These are phyloP conservation scores for Tauraco erythrolophus DNA, from an alignment of 2,113 vertebrate species.

Conservation along the genomic window DNA sequence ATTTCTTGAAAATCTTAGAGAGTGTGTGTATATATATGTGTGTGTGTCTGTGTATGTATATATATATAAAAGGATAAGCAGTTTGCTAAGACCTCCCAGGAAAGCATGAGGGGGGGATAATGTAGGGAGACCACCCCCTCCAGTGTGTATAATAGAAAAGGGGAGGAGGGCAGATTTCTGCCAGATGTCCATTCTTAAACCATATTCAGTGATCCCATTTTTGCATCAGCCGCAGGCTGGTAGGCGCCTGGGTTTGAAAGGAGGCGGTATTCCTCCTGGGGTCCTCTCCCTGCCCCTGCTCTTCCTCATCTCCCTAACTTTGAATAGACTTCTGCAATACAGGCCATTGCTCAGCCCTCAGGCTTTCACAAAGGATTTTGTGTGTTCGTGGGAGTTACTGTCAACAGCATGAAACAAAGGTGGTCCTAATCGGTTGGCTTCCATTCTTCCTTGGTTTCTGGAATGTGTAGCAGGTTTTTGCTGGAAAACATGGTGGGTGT, in stretches of 20 bases:
- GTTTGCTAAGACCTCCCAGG: background rate
- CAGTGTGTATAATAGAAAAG: accelerated
- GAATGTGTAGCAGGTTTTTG: background rate
- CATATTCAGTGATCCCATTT: background rate
- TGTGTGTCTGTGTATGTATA: background rate
- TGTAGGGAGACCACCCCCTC: background rate
- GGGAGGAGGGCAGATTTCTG: background rate
- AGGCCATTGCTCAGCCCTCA: background rate
- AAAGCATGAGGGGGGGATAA: background rate
- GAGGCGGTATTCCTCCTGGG: background rate
- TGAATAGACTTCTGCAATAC: background rate
- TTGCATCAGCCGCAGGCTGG: background rate
- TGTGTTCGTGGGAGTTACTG: background rate
- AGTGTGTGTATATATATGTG: background rate
- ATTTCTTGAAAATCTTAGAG: background rate
- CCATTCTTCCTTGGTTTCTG: background rate
- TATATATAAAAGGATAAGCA: background rate
- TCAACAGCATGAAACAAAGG: background rate
- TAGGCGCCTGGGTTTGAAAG: background rate
- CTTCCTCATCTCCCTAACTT: background rate
- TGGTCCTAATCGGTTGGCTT: background rate
- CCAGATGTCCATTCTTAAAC: background rate
- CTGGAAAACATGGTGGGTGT: accelerated
- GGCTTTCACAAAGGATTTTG: background rate
- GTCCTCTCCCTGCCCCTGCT: background rate